phyloP scores from a whole-genome alignment of 2,888 invertebrate species.

The Apodemia mormo region DNA sequence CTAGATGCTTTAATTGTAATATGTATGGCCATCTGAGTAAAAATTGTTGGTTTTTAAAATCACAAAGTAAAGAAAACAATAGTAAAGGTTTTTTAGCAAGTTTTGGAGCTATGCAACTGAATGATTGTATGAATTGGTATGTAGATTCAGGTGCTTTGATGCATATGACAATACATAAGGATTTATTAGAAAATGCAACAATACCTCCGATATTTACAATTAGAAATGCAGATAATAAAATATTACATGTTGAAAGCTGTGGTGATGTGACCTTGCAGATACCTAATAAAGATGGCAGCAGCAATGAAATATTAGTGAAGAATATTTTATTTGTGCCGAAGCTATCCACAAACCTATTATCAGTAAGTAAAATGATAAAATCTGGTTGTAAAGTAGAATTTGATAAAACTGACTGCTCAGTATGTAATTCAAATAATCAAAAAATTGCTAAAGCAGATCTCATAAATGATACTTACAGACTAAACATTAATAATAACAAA shows the following conservation, averaged over 20 bases:
- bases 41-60: constrained; percentile 15
- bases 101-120: not conserved
- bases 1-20: constrained; percentile 3
- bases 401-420: not conserved
- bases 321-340: constrained; percentile 35
- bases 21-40: not conserved
- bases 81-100: not conserved
- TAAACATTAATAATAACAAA: constrained; percentile 23
- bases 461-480: constrained; percentile 31
- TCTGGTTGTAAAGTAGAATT: constrained; percentile 22
- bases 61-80: not conserved
- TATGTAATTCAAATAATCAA: constrained; percentile 1
- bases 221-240: constrained; percentile 30
- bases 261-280: constrained; percentile 21
- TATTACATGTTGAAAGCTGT: constrained; percentile 24
- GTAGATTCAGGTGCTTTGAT: constrained; percentile 3
- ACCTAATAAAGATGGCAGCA: constrained; percentile 19
- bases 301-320: constrained; percentile 22
- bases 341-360: constrained; percentile 30
- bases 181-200: constrained; percentile 22
- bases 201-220: constrained; percentile 29
- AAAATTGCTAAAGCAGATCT: constrained; percentile 28
- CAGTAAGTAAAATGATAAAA: constrained; percentile 33
- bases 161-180: not conserved
- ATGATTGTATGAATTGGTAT: constrained; percentile 1